Percentiles rank a stretch among this genome's conserved stretches.
These are phyloP conservation scores for Tonatia bakeri DNA, from an alignment of 2,113 vertebrate genomes.

Conservation along the genomic window DNA sequence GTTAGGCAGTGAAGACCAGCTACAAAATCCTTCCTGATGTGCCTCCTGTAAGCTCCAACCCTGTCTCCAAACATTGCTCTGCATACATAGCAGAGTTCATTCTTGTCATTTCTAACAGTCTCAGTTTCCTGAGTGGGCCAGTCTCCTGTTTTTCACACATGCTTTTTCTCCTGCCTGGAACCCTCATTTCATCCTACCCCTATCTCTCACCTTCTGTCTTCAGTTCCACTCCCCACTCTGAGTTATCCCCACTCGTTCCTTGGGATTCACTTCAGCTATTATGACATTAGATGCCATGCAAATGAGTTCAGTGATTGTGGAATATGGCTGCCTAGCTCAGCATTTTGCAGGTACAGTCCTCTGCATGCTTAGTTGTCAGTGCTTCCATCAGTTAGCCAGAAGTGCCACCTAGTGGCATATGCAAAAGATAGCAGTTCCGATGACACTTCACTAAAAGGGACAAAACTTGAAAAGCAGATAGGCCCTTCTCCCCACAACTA, in stretches of 20 bases:
- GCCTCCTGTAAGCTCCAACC: neutral
- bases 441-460: neutral
- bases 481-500: neutral
- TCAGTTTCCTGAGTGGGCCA: neutral
- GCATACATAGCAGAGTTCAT: neutral
- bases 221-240: neutral
- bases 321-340: neutral
- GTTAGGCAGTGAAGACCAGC: neutral
- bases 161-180: neutral
- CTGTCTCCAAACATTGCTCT: neutral
- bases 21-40: neutral
- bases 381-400: neutral
- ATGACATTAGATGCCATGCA: neutral
- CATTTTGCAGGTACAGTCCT: neutral
- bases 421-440: neutral
- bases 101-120: neutral
- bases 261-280: neutral
- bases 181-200: neutral
- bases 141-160: neutral
- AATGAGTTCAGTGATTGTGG: neutral
- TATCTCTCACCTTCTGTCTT: neutral
- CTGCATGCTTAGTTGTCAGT: neutral
- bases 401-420: conserved; percentile 29
- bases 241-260: neutral
- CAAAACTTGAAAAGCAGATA: neutral